These are phyloP conservation scores for Addax nasomaculatus DNA, from an alignment of 2,113 vertebrate genomes.

Conservation along the genomic window DNA sequence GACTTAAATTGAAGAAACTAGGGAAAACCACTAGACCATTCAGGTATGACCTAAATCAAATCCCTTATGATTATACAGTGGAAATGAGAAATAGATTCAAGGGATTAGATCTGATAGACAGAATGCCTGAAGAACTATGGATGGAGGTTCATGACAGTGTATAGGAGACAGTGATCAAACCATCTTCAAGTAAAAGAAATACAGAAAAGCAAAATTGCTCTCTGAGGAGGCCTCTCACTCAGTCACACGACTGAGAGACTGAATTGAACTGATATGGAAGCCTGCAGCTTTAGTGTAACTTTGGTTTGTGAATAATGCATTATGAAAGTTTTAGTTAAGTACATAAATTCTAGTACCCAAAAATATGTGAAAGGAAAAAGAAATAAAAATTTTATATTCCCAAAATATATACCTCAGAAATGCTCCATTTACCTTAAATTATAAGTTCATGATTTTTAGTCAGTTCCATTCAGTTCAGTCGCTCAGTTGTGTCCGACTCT, in stretches of 20 bases:
- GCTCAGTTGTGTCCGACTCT: fast-evolving
- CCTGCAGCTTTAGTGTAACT: not conserved
- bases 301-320: not conserved
- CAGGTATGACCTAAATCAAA: not conserved
- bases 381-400: not conserved
- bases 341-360: not conserved
- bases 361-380: not conserved
- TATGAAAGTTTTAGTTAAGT: constrained; percentile 11
- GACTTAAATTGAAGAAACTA: not conserved
- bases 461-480: not conserved
- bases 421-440: not conserved
- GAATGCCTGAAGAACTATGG: not conserved
- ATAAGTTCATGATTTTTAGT: not conserved
- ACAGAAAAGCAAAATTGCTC: not conserved
- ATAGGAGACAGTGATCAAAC: not conserved
- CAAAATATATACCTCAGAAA: not conserved
- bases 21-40: not conserved
- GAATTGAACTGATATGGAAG: not conserved
- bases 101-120: not conserved
- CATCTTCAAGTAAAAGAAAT: not conserved
- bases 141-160: not conserved
- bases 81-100: not conserved
- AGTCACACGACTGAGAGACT: not conserved
- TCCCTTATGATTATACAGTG: not conserved
- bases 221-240: not conserved